Percentiles rank a stretch among this genome's conserved stretches.
phyloP scores from a whole-genome alignment of 2,888 invertebrate species.

The Diarsia rubi region DNA sequence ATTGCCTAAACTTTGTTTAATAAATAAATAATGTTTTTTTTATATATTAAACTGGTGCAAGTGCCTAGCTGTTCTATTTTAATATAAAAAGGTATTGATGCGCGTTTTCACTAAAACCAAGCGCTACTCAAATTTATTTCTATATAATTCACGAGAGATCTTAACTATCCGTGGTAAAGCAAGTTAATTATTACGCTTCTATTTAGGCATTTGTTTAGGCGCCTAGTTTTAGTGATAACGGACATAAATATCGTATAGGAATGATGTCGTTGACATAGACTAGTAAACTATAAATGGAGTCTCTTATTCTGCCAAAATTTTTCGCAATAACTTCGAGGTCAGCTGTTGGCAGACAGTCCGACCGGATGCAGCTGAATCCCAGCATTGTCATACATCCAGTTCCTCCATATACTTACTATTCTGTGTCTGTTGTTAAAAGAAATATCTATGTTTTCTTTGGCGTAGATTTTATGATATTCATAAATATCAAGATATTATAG shows the following conservation, averaged over 20 bases:
- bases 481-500: constrained; percentile 19
- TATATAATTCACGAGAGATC: not conserved
- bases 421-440: constrained; percentile 1
- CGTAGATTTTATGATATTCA: not conserved
- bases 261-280: constrained; percentile 21
- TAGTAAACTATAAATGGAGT: constrained; percentile 7
- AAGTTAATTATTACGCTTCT: not conserved
- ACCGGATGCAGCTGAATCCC: not conserved
- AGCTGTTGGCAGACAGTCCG: not conserved
- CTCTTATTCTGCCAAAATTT: not conserved
- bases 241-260: constrained; percentile 33
- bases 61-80: constrained; percentile 46
- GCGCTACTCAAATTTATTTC: not conserved
- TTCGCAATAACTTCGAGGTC: not conserved
- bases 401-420: not conserved
- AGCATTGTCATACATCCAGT: not conserved
- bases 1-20: constrained; percentile 9
- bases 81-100: constrained; percentile 11
- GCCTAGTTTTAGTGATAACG: not conserved
- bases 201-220: not conserved
- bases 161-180: not conserved
- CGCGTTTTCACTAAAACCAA: not conserved
- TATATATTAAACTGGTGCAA: constrained; percentile 32
- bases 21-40: constrained; percentile 36
- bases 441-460: not conserved